phyloP scores from a whole-genome alignment of 2,113 vertebrate species.

The Psilopogon haemacephalus region DNA sequence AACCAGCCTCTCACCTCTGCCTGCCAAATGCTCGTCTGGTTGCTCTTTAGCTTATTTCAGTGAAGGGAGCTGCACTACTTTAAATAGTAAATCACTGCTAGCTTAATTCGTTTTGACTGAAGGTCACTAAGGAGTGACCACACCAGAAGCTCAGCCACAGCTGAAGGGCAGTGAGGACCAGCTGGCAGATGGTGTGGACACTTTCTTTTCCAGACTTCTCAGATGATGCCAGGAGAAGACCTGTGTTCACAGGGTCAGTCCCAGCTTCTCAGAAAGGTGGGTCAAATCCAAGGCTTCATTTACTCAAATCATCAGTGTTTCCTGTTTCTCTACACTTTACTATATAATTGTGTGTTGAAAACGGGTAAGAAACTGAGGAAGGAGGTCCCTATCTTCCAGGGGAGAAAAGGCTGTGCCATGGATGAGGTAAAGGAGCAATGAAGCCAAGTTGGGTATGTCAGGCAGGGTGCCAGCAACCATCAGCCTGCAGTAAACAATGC shows the following conservation, averaged over 20 bases:
- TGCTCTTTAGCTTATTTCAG: neutral
- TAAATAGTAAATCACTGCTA: neutral
- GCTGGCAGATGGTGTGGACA: conserved; percentile 7
- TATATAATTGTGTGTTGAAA: neutral
- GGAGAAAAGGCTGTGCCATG: neutral
- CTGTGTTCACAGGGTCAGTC: neutral
- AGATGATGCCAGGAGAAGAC: neutral
- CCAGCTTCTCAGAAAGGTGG: neutral
- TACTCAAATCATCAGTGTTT: neutral
- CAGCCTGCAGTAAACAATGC: neutral
- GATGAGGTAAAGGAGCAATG: neutral
- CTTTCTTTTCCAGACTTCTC: neutral
- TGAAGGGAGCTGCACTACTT: neutral
- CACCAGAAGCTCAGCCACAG: neutral
- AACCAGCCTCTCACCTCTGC: neutral
- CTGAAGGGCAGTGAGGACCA: neutral
- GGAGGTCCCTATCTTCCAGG: neutral
- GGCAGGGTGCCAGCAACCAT: neutral
- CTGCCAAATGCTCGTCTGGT: neutral
- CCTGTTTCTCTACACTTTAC: too few species aligned
- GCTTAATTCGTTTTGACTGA: conserved; percentile 21
- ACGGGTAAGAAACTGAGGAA: neutral
- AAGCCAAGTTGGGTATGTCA: neutral
- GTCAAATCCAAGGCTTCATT: neutral
- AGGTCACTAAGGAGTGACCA: conserved; percentile 34